Evolutionary conservation across 2,797 vertebrate genomes (phyloP).

Genomic region (Girardinus metallicus): DNA sequence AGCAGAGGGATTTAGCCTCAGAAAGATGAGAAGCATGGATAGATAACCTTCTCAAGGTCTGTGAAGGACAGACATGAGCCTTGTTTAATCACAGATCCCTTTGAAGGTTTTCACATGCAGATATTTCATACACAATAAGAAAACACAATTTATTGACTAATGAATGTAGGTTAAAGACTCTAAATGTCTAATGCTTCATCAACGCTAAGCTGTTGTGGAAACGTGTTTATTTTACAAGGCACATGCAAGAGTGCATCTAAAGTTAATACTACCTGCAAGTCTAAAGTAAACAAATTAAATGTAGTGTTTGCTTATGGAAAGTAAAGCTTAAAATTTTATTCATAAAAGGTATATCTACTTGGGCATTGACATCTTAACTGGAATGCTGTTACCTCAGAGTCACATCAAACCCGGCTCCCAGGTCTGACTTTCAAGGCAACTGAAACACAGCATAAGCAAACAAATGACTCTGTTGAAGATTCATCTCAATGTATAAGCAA

Average conservation of each 20-base stretch:
- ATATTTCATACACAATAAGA: not conserved
- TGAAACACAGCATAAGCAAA: not conserved
- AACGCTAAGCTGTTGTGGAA: too few species aligned
- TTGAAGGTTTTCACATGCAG: constrained; percentile 11
- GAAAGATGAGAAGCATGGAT: constrained; percentile 54
- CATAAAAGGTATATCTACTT: too few species aligned
- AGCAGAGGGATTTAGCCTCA: constrained; percentile 22
- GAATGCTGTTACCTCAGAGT: too few species aligned
- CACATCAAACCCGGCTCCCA: too few species aligned
- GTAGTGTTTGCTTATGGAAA: not conserved
- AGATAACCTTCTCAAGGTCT: constrained; percentile 48
- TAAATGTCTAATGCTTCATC: not conserved
- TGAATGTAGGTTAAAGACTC: not conserved
- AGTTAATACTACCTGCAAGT: too few species aligned
- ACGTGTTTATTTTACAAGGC: too few species aligned
- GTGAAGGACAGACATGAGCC: constrained; percentile 32
- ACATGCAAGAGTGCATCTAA: too few species aligned
- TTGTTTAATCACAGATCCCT: constrained; percentile 14
- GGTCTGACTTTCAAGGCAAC: too few species aligned
- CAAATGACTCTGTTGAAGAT: not conserved
- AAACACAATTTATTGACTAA: not conserved
- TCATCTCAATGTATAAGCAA: not conserved
- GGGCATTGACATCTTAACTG: too few species aligned
- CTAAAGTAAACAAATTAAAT: not conserved
- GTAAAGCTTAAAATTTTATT: too few species aligned